Base-by-base conservation (phyloP, 2,888 invertebrate species). In the Drosophila eohydei region DNA sequence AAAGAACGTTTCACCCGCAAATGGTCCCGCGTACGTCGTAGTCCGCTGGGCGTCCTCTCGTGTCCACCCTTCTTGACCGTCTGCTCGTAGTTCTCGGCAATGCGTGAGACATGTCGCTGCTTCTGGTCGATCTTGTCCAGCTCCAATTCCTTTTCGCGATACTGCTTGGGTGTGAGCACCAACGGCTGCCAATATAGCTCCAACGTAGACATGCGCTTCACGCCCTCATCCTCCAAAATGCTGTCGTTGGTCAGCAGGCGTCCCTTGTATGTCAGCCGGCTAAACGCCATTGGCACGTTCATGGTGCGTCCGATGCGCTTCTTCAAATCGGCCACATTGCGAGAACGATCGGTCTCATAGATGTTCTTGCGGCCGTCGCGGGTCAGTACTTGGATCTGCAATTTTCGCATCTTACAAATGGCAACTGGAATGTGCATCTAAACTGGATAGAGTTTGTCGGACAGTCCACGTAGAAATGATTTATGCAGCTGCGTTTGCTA, bases 231-330 rank as follows among this genome's bases (percentile, higher is more conserved):
- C 46, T 85, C 86, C 12, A 84, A 54, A 11, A 75, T 57, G 14
- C 58, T 57, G 7, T 68, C 51, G 26, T 84, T 88, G 30, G 64
- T 12, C 40, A 84, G 66, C 41, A 88, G 4, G 11, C 65, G 73
- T 0, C 83, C 83, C 57, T 88, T 83, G 52, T 74, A 85, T 3
- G 68, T 52, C 58, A 84, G 30, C 21, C 74, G 70, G 12, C 83
- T 88, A 55, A 88, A 88, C 16, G 80, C 54, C 83, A 84, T 84
- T 30, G 83, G 83, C n/a, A 85, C 88, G 28, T 63, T 60, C 71
- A 88, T 46, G 16, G 36, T 44, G 4, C 74, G 71, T 0, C 83
- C 83, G 30, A 84, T 85, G 11, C 54, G 66, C n/a, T 52, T 30
- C 63, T 84, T 84, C 3, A 84, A 60, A 0, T 71, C 62, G n/a